phyloP scores from a whole-genome alignment of 2,888 invertebrate genomes.

The Sepiola atlantica region DNA sequence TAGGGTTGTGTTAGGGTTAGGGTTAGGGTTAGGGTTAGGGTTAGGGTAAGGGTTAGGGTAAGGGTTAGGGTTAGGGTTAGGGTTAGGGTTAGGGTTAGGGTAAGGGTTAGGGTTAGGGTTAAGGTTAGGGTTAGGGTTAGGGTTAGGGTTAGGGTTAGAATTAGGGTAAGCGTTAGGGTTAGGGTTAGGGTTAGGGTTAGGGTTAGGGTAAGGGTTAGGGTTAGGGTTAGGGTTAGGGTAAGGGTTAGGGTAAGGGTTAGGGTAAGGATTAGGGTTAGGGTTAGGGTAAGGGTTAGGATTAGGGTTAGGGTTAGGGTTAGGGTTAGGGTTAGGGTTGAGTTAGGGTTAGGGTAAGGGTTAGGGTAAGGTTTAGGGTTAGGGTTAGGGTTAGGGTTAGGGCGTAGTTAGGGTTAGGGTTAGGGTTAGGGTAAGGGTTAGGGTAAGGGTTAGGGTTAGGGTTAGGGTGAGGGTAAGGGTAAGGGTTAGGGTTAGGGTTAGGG shows the following conservation, averaged over 20 bases:
- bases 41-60: background rate
- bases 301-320: too few species aligned
- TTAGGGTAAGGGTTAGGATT: too few species aligned
- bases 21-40: background rate
- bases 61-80: background rate
- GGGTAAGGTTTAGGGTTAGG: background rate
- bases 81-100: constrained; percentile 33
- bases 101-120: background rate
- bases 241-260: too few species aligned
- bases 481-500: background rate
- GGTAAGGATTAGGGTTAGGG: too few species aligned
- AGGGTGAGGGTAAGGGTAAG: too few species aligned
- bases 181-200: background rate
- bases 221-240: background rate
- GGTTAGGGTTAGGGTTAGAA: too few species aligned
- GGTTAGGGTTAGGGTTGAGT: background rate
- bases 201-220: constrained; percentile 40
- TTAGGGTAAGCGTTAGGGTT: too few species aligned
- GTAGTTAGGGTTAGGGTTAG: too few species aligned
- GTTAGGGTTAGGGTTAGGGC: too few species aligned
- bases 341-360: background rate
- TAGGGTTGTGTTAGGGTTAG: background rate
- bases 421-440: too few species aligned
- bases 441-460: too few species aligned
- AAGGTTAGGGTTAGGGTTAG: too few species aligned